phyloP scores from a whole-genome alignment of 2,113 vertebrate species.

The Hyperoodon ampullatus region DNA sequence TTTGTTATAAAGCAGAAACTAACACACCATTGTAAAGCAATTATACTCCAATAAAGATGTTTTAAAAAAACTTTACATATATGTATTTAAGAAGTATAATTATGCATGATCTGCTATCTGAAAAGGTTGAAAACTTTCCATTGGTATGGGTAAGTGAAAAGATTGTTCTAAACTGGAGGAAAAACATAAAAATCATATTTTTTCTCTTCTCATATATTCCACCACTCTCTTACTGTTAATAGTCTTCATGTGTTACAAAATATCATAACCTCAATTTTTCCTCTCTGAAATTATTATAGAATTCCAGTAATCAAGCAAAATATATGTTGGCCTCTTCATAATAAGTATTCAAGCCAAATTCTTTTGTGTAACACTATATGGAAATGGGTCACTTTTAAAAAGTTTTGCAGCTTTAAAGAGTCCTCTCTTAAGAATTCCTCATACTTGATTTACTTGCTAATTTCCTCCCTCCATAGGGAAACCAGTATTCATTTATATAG shows the following conservation, averaged over 20 bases:
- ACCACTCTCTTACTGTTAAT: not conserved
- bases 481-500: slow-evolving; percentile 2
- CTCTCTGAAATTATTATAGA: not conserved
- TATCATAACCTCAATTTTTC: not conserved
- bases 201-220: not conserved
- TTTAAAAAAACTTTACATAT: not conserved
- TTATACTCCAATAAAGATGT: too few species aligned
- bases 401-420: not conserved
- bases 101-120: not conserved
- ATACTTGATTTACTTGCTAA: slow-evolving; percentile 48
- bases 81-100: not conserved
- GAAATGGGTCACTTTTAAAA: slow-evolving; percentile 19
- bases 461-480: not conserved
- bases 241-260: not conserved
- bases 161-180: not conserved
- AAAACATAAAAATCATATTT: not conserved
- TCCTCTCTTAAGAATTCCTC: not conserved
- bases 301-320: slow-evolving; percentile 14
- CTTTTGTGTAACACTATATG: not conserved
- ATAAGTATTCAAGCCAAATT: not conserved
- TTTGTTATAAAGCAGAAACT: too few species aligned
- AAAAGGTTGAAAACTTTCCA: not conserved
- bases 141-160: not conserved
- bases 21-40: too few species aligned
- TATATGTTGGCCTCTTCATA: not conserved